Percentiles rank a stretch among this genome's conserved stretches.
Conservation (phyloP, 2,888 invertebrate species). For the Mantis religiosa region DNA sequence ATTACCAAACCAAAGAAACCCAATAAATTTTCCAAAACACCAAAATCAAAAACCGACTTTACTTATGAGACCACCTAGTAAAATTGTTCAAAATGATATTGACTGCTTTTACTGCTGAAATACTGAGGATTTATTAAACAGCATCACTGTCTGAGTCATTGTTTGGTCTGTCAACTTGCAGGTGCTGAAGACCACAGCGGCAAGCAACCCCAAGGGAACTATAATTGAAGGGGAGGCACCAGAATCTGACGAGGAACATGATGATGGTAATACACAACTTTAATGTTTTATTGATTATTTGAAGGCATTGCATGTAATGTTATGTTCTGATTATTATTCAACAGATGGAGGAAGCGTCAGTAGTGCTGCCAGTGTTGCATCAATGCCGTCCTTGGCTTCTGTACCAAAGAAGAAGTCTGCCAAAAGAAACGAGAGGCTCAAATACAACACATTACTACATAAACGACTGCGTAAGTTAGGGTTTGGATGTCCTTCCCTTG, state of each 20-base stretch:
- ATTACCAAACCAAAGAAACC: too few species aligned
- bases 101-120: too few species aligned
- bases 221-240: conserved; percentile 33
- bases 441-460: conserved; percentile 32
- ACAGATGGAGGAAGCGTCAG: conserved; percentile 25
- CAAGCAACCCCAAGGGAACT: conserved; percentile 27
- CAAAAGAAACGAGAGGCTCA: conserved; percentile 16
- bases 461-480: conserved; percentile 32
- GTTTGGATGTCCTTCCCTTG: too few species aligned
- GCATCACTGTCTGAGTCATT: too few species aligned
- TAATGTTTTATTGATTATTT: neutral
- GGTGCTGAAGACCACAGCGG: neutral
- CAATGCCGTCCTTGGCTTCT: conserved; percentile 22
- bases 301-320: neutral
- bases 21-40: too few species aligned
- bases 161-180: too few species aligned
- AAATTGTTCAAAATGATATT: too few species aligned
- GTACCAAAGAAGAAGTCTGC: conserved; percentile 2
- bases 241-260: conserved; percentile 33
- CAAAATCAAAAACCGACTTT: too few species aligned
- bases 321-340: neutral
- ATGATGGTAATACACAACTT: conserved; percentile 2
- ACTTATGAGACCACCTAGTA: too few species aligned
- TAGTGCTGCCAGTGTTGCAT: conserved; percentile 30
- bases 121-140: too few species aligned